Percentiles rank a stretch among this genome's conserved stretches.
These are phyloP conservation scores for Enteromius trimaculatus DNA, from an alignment of 2,797 vertebrate species.

Conservation along the genomic window DNA sequence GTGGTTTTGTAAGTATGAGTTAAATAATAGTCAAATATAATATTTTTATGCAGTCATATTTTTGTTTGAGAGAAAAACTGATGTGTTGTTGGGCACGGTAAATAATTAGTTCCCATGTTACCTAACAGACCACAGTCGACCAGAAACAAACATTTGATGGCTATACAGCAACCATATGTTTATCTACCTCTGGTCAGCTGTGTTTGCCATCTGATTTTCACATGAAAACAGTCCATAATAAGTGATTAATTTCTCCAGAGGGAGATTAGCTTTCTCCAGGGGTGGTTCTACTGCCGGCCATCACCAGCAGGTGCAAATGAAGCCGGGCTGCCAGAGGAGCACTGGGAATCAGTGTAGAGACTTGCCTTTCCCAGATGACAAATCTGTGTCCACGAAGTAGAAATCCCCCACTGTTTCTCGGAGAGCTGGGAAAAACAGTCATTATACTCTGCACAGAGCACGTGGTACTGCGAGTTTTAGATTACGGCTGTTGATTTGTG, in stretches of 20 bases:
- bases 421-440: constrained; percentile 34
- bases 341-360: constrained; percentile 17
- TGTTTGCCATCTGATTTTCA: constrained; percentile 43
- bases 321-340: not conserved
- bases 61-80: constrained; percentile 31
- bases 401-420: constrained; percentile 3
- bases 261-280: constrained; percentile 25
- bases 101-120: constrained; percentile 22
- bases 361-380: constrained; percentile 47
- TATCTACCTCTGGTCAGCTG: constrained; percentile 42
- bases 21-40: constrained; percentile 5
- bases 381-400: constrained; percentile 20
- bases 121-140: not conserved
- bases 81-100: not conserved
- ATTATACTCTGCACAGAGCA: not conserved
- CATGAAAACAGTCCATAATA: constrained; percentile 33
- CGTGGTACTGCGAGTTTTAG: not conserved
- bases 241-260: constrained; percentile 49
- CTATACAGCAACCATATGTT: constrained; percentile 9
- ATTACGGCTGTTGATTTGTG: not conserved
- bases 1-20: not conserved
- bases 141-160: not conserved
- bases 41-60: not conserved
- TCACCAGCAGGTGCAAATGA: constrained; percentile 57
- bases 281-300: constrained; percentile 13